These are phyloP conservation scores for Lethrus apterus DNA, from an alignment of 1,140 invertebrate genomes.

Conservation along the genomic window DNA sequence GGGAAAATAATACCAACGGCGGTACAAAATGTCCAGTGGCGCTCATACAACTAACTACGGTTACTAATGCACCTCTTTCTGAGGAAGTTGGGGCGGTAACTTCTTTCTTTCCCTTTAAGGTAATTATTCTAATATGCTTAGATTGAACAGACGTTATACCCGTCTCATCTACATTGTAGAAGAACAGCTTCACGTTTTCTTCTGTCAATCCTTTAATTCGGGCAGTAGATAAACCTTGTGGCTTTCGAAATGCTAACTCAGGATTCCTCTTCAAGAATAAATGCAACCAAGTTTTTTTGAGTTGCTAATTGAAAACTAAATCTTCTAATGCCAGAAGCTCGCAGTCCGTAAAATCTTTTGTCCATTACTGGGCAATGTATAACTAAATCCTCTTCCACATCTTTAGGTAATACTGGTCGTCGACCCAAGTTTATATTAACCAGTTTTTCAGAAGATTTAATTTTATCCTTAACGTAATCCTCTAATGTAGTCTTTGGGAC, in stretches of 20 bases:
- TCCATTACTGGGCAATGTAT: neutral
- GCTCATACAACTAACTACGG: slow-evolving; percentile 32
- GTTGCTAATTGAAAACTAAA: neutral
- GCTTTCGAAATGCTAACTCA: slow-evolving; percentile 26
- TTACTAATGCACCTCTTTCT: slow-evolving; percentile 42
- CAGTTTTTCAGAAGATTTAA: neutral
- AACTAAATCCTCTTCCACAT: neutral
- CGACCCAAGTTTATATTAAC: neutral
- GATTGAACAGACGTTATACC: slow-evolving; percentile 32
- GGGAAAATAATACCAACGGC: slow-evolving; percentile 36
- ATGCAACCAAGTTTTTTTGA: slow-evolving; percentile 17
- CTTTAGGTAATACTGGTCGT: neutral
- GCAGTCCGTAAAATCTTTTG: neutral
- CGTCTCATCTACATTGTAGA: slow-evolving; percentile 39
- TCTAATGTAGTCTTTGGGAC: neutral
- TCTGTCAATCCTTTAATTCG: slow-evolving; percentile 32
- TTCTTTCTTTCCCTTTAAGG: slow-evolving; percentile 31
- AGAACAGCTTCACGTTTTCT: slow-evolving; percentile 33
- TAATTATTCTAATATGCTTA: slow-evolving; percentile 31
- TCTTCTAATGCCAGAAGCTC: neutral
- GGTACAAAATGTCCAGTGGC: slow-evolving; percentile 36
- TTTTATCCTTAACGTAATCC: neutral
- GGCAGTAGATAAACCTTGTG: slow-evolving; percentile 29
- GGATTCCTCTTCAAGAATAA: slow-evolving; percentile 20
- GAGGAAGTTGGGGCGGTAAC: slow-evolving; percentile 41